These are phyloP conservation scores for Podiceps cristatus DNA, from an alignment of 2,113 vertebrate genomes.

Conservation along the genomic window DNA sequence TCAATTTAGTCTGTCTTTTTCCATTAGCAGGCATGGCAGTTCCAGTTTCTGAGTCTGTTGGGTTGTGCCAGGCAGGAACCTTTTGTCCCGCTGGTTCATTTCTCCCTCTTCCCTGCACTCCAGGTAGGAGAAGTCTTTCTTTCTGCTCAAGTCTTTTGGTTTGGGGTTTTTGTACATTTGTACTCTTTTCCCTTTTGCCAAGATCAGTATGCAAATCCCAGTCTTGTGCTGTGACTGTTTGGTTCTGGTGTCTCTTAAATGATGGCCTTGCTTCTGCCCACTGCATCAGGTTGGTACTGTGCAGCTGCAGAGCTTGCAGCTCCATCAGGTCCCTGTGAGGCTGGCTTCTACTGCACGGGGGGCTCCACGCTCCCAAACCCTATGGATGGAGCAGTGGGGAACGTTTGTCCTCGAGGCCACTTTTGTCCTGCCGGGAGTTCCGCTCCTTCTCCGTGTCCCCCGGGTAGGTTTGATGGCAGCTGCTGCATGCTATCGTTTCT, in stretches of 20 bases:
- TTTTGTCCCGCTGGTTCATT: conserved; percentile 67
- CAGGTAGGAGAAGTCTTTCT: conserved; percentile 43
- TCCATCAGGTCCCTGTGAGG: conserved; percentile 83
- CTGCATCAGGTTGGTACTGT: conserved; percentile 81
- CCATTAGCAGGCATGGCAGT: background rate
- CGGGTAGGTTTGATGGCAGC: conserved; percentile 45
- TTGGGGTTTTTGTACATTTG: background rate
- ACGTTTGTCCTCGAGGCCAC: conserved; percentile 85
- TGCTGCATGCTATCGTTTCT: background rate
- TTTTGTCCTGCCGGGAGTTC: conserved; percentile 79
- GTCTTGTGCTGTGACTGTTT: background rate
- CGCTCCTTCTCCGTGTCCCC: conserved; percentile 59
- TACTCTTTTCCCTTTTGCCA: background rate
- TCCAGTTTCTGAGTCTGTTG: background rate
- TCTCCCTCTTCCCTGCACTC: conserved; percentile 59
- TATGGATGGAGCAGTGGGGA: conserved; percentile 80
- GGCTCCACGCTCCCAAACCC: conserved; percentile 76
- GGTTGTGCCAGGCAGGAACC: conserved; percentile 51
- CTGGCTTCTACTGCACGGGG: conserved; percentile 84
- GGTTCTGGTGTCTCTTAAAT: background rate
- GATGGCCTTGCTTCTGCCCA: background rate
- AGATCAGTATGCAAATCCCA: too few species aligned
- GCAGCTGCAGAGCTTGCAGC: conserved; percentile 76
- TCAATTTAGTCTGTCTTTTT: background rate
- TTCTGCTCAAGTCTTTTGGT: background rate